Evolutionary conservation across 2,888 invertebrate genomes (phyloP).

Genomic region (Sericinus montela): DNA sequence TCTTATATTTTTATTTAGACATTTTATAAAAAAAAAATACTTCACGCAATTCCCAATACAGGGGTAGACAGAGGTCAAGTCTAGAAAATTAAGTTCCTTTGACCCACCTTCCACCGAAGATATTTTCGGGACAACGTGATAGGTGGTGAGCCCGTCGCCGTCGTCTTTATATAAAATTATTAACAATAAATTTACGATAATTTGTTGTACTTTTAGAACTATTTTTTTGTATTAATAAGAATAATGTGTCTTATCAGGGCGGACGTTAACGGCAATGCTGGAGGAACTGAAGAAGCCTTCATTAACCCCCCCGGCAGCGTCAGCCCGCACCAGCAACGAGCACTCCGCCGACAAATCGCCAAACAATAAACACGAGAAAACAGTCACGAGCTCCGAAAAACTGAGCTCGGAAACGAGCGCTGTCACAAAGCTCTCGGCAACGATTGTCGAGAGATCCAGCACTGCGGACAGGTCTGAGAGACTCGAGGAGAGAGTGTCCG

Average conservation of each 20-base stretch:
- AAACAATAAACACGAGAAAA: slow-evolving; percentile 30
- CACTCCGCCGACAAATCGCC: slow-evolving; percentile 32
- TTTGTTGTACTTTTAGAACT: too few relatives aligned
- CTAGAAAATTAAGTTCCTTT: too few relatives aligned
- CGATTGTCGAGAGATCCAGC: slow-evolving; percentile 33
- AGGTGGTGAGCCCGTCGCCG: too few relatives aligned
- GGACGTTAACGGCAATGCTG: slow-evolving; percentile 60
- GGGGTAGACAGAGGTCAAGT: too few relatives aligned
- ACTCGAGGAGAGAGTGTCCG: slow-evolving; percentile 31
- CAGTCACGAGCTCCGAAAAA: slow-evolving; percentile 32
- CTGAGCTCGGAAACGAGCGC: slow-evolving; percentile 33
- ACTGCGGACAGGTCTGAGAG: slow-evolving; percentile 45
- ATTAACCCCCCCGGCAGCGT: slow-evolving; percentile 33
- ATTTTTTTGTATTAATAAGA: too few relatives aligned
- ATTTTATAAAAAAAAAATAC: too few relatives aligned
- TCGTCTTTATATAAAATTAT: too few relatives aligned
- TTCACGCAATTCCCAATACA: too few relatives aligned
- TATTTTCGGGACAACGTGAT: too few relatives aligned
- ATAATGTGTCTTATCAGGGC: slow-evolving; percentile 39
- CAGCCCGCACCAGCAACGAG: slow-evolving; percentile 32
- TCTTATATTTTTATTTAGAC: too few relatives aligned
- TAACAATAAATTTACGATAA: too few relatives aligned
- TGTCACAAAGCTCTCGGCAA: slow-evolving; percentile 28
- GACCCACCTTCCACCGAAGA: too few relatives aligned
- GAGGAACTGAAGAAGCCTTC: slow-evolving; percentile 65